Evolutionary conservation across 2,888 invertebrate genomes (phyloP), one percentile per base, ranked within the genome.

Genomic region (Euzophera pinguis): DNA sequence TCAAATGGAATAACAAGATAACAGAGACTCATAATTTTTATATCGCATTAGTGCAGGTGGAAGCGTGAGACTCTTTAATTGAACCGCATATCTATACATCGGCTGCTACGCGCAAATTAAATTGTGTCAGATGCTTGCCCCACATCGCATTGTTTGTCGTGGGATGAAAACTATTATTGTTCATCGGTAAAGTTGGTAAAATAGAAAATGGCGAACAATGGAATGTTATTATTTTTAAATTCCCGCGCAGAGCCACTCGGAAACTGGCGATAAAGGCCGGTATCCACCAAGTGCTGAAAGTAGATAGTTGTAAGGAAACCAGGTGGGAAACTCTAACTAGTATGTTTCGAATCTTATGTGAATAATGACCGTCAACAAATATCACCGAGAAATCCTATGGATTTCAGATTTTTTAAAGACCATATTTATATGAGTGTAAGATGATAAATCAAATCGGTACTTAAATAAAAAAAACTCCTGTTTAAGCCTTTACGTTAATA

Each of bases 111-210:
- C 74, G 75, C 78, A 81, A 84, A 87, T 82, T 81, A 76, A 89
- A 87, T 87, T 83, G 86, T 90, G 88, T 86, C 88, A 87, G 84
- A 77, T 80, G 79, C 79, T 80, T 86, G 85, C 80, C 82, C 88
- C 82, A 89, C 87, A 84, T 87, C 71, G 81, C 69, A 89, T 89
- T 89, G 89, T 89, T 69, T 75, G 65, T 64, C 86, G 89, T 88
- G 89, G 75, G 88, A 88, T 73, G 73, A 66, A 73, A 71, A 71
- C 54, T 73, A 76, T 78, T 77, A 85, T 86, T 87, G 84, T 85
- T 82, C 76, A 74, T 78, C 71, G 73, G 66, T 68, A 70, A 58
- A 71, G 71, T 74, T 75, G 78, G 80, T 64, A 78, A 84, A 88
- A 85, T 86, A 87, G 86, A 87, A 87, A 88, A 84, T 77, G 63